These are phyloP conservation scores for Bombus terrestris DNA, from an alignment of 1,140 invertebrate genomes.

Conservation along the genomic window DNA sequence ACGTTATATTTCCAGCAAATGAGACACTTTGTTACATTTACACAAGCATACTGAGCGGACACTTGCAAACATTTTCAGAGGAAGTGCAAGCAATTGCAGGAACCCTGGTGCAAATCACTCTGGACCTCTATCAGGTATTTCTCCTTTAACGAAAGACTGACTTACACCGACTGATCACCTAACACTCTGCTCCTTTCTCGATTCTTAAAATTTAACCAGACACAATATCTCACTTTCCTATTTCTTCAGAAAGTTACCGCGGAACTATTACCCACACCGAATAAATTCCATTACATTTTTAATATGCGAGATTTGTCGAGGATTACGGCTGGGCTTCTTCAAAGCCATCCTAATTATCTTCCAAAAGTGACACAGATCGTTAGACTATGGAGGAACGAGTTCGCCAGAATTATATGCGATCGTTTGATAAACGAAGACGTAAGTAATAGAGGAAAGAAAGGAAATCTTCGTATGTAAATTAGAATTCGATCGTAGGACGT, in stretches of 20 bases:
- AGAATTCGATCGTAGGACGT: conserved; percentile 80
- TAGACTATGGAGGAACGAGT: conserved; percentile 95
- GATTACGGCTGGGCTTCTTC: conserved; percentile 90
- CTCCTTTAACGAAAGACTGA: background rate
- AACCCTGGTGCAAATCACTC: conserved; percentile 89
- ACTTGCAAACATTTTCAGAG: conserved; percentile 87
- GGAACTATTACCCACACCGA: conserved; percentile 94
- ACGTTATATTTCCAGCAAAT: conserved; percentile 91
- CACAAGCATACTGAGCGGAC: conserved; percentile 90
- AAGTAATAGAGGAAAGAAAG: conserved; percentile 65
- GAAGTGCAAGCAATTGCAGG: conserved; percentile 86
- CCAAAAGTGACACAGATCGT: conserved; percentile 88
- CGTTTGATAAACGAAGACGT: conserved; percentile 89
- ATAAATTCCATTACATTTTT: conserved; percentile 97
- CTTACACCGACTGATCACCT: too few species aligned
- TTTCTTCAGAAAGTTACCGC: conserved; percentile 82
- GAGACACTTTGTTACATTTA: conserved; percentile 92
- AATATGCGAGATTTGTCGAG: conserved; percentile 95
- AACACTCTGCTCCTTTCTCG: too few species aligned
- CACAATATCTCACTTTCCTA: background rate
- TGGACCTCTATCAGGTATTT: conserved; percentile 90
- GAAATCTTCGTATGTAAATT: background rate
- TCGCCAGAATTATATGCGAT: conserved; percentile 92
- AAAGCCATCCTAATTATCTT: conserved; percentile 88
- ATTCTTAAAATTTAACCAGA: background rate